Base-by-base conservation (phyloP, 1,140 invertebrate genomes). In the Drosophila jambulina region DNA sequence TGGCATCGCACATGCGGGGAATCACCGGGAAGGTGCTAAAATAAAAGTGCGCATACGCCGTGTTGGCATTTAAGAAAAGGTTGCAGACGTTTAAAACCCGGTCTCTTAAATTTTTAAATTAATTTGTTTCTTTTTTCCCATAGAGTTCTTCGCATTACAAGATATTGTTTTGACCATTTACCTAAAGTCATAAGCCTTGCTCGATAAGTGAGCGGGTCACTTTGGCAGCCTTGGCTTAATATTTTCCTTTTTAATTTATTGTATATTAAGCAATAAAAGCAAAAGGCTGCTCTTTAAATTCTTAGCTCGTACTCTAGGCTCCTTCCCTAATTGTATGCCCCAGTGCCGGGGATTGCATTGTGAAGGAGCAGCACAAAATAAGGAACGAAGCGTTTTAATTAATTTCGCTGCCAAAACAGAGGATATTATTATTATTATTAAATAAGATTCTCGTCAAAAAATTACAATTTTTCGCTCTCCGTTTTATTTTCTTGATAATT, bases 351-450 rank as follows among this genome's bases (percentile, higher is more conserved):
- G 8, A 48, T 40, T 23, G 36, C 25, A 34, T 27, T 42, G 23
- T 17, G 34, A 69, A 48, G 42, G n/a, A 57, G 43, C 34, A 42
- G 9, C 51, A 15, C 21, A 72, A 27, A 70, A 59, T 59, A 72
- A 70, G 42, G 29, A 43, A 27, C 23, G 68, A 60, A 74, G 60
- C 23, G 72, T 72, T 74, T 74, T 72, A 74, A 74, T 74, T 74
- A 80, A 87, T 88, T 78, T 78, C 15, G 17, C 67, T 34, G 61
- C 51, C 57, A 54, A 62, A 74, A 63, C 32, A 49, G 56, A 69
- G 80, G 64, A 71, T 64, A 80, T 82, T 78, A 87, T 86, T 82
- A 79, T 82, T 70, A 78, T 87, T 80, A 80, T 80, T 65, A 78
- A 51, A 72, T 72, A 71, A 23, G 54, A 74, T 51, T 72, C 54